Evolutionary conservation across 2,113 vertebrate genomes (phyloP), one percentile per base, ranked within the genome.

Genomic region (Canis aureus): DNA sequence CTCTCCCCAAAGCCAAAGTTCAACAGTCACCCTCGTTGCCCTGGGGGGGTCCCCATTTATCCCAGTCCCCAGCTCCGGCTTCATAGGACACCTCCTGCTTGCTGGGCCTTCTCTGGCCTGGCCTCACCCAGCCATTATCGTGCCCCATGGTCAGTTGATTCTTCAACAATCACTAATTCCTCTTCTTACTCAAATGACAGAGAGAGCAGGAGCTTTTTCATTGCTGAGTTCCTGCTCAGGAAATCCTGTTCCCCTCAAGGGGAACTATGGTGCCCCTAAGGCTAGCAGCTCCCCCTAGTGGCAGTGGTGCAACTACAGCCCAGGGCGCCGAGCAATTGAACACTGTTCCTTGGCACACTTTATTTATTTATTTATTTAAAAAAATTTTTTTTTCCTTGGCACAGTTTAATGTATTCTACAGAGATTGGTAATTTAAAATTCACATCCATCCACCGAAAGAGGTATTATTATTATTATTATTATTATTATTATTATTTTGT

Each of bases 351-450:
- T 43, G 43, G 43, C 43, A 43, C 43, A 43, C 6, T 43, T 43
- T 43, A 43, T 43, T 43, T 43, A 43, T 43, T 43, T 43, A 43
- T 43, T 43, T 43, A 43, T 43, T 43, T 43, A 43, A 43, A 43
- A 43, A 43, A 43, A 7, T 1, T 43, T 43, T 43, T 6, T 43
- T 43, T 43, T 43, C 43, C 43, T 43, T 43, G 51, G 27, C 22
- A 60, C 19, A 23, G 9, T n/a, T 79, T 71, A 19, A 51, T 35
- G 16, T 95, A 22, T 32, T 83, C 51, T 83, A 66, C 43, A 55
- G 71, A 27, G 16, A 66, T 80, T 82, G 43, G 12, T 93, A 23
- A 88, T 86, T 85, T 94, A 84, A 69, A 66, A 79, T 55, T 89
- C 53, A 88, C 35, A 82, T 57, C n/a, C 69, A 22, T 38, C 76